Evolutionary conservation across 2,888 invertebrate genomes (phyloP), one percentile per base, ranked within the genome.

Genomic region (Parelbella ahira): DNA sequence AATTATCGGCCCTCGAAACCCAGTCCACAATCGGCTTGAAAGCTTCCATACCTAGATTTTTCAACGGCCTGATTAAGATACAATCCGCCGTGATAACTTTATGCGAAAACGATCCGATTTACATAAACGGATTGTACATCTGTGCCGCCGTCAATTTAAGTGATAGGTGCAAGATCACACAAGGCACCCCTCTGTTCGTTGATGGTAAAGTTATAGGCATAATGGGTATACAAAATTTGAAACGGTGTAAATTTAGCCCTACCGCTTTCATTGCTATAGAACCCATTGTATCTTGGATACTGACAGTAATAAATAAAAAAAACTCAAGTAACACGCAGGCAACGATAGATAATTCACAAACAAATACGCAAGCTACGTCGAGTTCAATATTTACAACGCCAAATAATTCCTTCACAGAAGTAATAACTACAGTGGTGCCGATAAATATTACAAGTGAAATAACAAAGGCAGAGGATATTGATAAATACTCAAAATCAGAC

Each of bases 111-210:
- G 24, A 47, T 4, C 38, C 25, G 0, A 34, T 24, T 10, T 33
- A 36, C 27, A 33, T 21, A 1, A 32, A 24, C 6, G 60, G 56
- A 23, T 58, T 62, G 48, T 66, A 63, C 37, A 45, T 77, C 6
- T 79, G 78, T 41, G 49, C 67, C 3, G 43, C 43, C n/a, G 64
- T 62, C 21, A 32, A 53, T 36, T 6, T 37, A 45, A 23, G 19
- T 28, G 50, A 49, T 18, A 34, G 47, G 7, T 65, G 64, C 38
- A 48, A 49, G 18, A 44, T 55, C 18, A 49, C 51, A 41, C 60
- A 72, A 48, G 80, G 79, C 1, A 44, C 62, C 3, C 78, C 79
- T 1, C 51, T 78, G 9, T 45, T 78, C 9, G 42, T 70, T n/a
- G 49, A 62, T n/a, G 55, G 56, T 12, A 51, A 53, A 37, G 50